Conservation (phyloP, 2,797 vertebrate species). For the Coregonus sp. region DNA sequence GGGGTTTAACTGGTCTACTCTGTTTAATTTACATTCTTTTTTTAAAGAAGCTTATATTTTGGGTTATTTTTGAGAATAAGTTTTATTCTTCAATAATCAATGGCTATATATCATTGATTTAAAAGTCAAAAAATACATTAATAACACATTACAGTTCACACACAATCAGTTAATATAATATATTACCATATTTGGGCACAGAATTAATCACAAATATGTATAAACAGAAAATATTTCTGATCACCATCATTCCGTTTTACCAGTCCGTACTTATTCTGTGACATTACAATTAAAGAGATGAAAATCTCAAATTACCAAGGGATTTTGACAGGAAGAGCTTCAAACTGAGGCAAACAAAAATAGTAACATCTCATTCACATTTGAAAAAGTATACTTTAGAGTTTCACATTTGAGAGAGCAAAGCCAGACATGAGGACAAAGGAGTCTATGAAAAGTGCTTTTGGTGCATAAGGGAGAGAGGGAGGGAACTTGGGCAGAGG, state of each 20-base stretch:
- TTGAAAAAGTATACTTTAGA: constrained; percentile 16
- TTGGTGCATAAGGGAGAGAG: constrained; percentile 6
- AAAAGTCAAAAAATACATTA: not conserved
- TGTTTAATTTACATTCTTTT: not conserved
- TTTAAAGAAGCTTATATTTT: too few species aligned
- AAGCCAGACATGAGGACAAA: constrained; percentile 50
- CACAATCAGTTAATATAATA: not conserved
- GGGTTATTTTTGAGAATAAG: not conserved
- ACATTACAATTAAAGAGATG: not conserved
- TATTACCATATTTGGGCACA: not conserved
- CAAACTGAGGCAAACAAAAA: not conserved
- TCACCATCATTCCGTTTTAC: not conserved
- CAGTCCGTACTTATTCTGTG: not conserved
- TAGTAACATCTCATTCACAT: not conserved
- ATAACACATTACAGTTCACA: not conserved
- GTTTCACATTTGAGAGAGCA: constrained; percentile 14
- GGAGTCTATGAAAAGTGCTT: constrained; percentile 47
- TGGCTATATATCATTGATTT: not conserved
- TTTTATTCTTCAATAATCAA: not conserved
- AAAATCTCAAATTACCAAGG: not conserved
- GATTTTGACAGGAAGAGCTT: not conserved
- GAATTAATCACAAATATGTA: not conserved
- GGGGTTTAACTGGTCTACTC: not conserved
- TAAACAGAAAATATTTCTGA: not conserved
- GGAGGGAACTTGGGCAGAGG: constrained; percentile 40